Evolutionary conservation across 2,888 invertebrate genomes (phyloP), one percentile per base, ranked within the genome.

Genomic region (Apamea epomidion): DNA sequence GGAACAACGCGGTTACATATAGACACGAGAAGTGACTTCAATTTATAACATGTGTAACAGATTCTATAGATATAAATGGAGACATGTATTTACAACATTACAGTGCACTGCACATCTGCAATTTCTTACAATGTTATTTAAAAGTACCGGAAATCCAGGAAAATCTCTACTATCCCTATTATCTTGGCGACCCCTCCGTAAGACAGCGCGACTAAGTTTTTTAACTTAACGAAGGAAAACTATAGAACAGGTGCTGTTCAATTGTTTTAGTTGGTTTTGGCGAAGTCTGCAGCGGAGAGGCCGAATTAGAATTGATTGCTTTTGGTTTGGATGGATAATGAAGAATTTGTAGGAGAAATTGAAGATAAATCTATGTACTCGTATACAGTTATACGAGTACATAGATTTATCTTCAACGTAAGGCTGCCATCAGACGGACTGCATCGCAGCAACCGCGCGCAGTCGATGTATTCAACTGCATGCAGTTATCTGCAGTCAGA

Each of bases 141-240:
- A 25, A 37, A 14, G 25, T 4, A 42, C 0, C 16, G 8, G 5
- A 68, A n/a, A 18, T 42, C 12, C 21, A 29, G 69, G 83, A 80
- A 32, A 74, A 64, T 86, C 76, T 64, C 58, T 0, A 37, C 1
- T 45, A 42, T 32, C 7, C 1, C 37, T 5, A 29, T 18, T 48
- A 37, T 37, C 42, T 12, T 90, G 72, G 88, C 32, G 2, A 79
- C 71, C 72, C 32, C n/a, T 25, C 21, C 45, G 12, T 68, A 64
- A 80, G 82, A 85, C 51, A 81, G 78, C 80, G 68, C 62, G 72
- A 72, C 78, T 75, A 81, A 85, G 83, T 90, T 89, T 89, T 89
- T 89, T 83, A 86, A 83, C 80, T 88, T 85, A 85, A 88, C 81
- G 83, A 87, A 88, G 74, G 75, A 82, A 82, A 76, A 82, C 81